Percentiles rank a stretch among this genome's conserved stretches.
Evolutionary conservation across 2,797 vertebrate species (phyloP).

Genomic region (Anabas testudineus): DNA sequence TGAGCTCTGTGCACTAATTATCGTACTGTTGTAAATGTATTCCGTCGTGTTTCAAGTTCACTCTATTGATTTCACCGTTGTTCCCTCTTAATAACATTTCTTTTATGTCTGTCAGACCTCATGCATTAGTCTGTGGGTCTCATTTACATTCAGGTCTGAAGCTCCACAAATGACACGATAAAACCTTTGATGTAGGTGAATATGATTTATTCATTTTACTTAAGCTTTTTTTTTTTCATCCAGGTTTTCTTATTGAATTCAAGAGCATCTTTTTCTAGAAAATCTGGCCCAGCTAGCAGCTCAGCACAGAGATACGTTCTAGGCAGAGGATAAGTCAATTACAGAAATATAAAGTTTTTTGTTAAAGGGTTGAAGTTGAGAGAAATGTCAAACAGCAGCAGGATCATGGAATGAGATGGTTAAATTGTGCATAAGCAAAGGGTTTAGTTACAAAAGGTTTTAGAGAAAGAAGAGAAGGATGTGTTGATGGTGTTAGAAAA

Average conservation of each 20-base stretch:
- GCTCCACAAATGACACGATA: slow-evolving; percentile 89
- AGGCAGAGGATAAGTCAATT: not conserved
- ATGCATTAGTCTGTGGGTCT: slow-evolving; percentile 83
- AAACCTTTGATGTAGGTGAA: slow-evolving; percentile 72
- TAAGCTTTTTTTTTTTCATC: slow-evolving; percentile 14
- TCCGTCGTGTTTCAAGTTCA: slow-evolving; percentile 92
- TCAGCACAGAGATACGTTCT: not conserved
- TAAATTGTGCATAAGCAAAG: not conserved
- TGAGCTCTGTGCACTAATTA: slow-evolving; percentile 82
- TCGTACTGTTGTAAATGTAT: slow-evolving; percentile 79
- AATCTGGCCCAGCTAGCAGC: not conserved
- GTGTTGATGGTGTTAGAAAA: too few relatives aligned
- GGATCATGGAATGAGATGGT: not conserved
- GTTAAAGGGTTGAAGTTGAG: not conserved
- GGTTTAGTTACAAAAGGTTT: not conserved
- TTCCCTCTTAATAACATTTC: slow-evolving; percentile 93
- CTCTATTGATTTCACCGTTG: slow-evolving; percentile 93
- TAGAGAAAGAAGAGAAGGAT: not conserved
- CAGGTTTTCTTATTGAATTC: slow-evolving; percentile 8
- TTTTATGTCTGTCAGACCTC: slow-evolving; percentile 93
- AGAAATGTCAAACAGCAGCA: not conserved
- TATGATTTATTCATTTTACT: slow-evolving; percentile 64
- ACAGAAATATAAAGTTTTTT: not conserved
- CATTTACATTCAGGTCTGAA: slow-evolving; percentile 95
- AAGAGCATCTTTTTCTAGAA: slow-evolving; percentile 9